phyloP scores from a whole-genome alignment of 2,888 invertebrate species.

The Diarsia brunnea region DNA sequence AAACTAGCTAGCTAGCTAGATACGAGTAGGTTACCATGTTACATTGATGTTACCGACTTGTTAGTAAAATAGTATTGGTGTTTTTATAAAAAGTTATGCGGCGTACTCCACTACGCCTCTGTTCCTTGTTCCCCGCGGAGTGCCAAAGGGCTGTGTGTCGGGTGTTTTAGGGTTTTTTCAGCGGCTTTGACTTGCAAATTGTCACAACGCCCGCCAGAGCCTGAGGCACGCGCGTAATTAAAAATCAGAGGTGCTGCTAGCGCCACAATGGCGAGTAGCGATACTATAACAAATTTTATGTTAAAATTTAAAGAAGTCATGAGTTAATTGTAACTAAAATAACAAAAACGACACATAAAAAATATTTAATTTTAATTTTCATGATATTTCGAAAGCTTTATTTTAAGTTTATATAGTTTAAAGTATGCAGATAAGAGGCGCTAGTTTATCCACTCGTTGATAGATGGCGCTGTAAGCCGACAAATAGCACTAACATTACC shows the following conservation, averaged over 20 bases:
- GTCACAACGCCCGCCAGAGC: constrained; percentile 75
- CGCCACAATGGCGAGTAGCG: constrained; percentile 75
- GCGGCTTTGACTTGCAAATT: constrained; percentile 90
- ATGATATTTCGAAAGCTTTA: background rate
- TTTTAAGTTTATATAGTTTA: too few relatives aligned
- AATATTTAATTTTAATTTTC: too few relatives aligned
- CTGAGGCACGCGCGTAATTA: constrained; percentile 80
- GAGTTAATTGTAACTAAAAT: background rate
- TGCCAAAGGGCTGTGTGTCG: constrained; percentile 88
- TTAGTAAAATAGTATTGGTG: background rate
- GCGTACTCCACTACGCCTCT: constrained; percentile 14
- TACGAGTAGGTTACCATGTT: background rate
- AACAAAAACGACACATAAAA: rapidly evolving
- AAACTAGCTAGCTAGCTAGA: too few relatives aligned
- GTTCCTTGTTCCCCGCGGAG: constrained; percentile 72
- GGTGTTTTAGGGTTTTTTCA: constrained; percentile 90
- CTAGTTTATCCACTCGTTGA: constrained; percentile 5
- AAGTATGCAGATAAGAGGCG: too few relatives aligned
- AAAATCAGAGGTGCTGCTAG: constrained; percentile 79
- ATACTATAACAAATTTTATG: constrained; percentile 54
- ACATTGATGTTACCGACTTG: background rate
- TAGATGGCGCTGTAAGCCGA: constrained; percentile 46
- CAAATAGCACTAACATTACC: background rate
- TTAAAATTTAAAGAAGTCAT: background rate
- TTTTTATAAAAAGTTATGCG: background rate